Conservation (phyloP, 2,113 vertebrate species). For the Thalassoma bifasciatum region DNA sequence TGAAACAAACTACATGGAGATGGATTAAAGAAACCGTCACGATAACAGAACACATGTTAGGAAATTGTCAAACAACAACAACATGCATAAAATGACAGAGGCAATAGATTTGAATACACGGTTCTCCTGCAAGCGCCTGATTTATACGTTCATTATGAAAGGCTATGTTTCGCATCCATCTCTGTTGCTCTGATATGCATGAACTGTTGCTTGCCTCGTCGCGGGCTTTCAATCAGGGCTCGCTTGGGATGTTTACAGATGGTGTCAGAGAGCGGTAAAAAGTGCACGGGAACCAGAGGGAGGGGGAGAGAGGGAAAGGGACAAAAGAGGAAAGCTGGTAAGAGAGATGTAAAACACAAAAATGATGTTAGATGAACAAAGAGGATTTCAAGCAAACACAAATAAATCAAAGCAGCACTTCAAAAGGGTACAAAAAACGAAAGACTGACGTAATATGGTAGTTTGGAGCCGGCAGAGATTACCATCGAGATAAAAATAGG, state of each 20-base stretch:
- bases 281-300: slow-evolving; percentile 1
- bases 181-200: slow-evolving; percentile 55
- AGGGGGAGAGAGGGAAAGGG: background rate
- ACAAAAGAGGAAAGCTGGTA: background rate
- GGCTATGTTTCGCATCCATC: slow-evolving; percentile 57
- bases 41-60: slow-evolving; percentile 23
- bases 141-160: slow-evolving; percentile 68
- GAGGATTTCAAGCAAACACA: slow-evolving; percentile 46
- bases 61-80: slow-evolving; percentile 44
- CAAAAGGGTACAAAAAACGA: slow-evolving; percentile 12
- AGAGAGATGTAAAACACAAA: slow-evolving; percentile 38
- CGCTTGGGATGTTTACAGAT: slow-evolving; percentile 55
- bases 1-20: background rate
- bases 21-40: slow-evolving; percentile 13
- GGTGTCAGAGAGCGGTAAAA: slow-evolving; percentile 30
- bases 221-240: slow-evolving; percentile 53
- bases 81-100: slow-evolving; percentile 26
- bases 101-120: slow-evolving; percentile 24
- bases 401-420: slow-evolving; percentile 23
- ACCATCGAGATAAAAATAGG: background rate
- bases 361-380: slow-evolving; percentile 29
- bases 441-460: background rate
- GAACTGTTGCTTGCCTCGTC: slow-evolving; percentile 46
- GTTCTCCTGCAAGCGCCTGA: slow-evolving; percentile 32
- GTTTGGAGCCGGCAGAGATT: background rate